Evolutionary conservation across 1,140 invertebrate genomes (phyloP), one percentile per base, ranked within the genome.

Genomic region (Bombus balteatus): DNA sequence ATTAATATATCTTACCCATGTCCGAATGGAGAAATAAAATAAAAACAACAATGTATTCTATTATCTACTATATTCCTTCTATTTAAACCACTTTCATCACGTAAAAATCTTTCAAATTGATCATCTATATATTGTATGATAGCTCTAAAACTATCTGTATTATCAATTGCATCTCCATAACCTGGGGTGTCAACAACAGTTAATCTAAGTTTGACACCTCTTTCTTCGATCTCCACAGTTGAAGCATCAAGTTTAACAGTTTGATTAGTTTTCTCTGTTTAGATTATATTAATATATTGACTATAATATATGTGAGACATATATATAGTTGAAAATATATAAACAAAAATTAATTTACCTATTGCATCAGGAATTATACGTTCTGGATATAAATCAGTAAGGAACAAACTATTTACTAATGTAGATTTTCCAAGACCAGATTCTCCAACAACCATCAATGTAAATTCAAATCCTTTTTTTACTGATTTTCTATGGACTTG

Each of bases 121-220:
- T 99, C 98, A 94, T 99, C 98, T 88, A 99, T 99, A 92, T 99
- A 99, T 93, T 98, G 97, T 83, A 99, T 97, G 83, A 99, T 98
- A 72, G 98, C 97, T 91, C 97, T 96, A 94, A 98, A 98, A 93
- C 98, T 98, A 94, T 99, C 98, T 39, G 97, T 98, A 94, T 99
- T 99, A 94, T 99, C 97, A 90, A 99, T 99, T n/a, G 98, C 98
- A 96, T 99, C 99, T 32, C 99, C 99, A 95, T 99, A 99, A 25
- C 99, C 99, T 57, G 99, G 99, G 6, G 99, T 99, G 94, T 99
- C 99, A 2, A 99, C 98, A 59, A 99, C 98, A 1, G 98, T 98
- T 41, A 98, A 94, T 77, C 98, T 96, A 83, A 99, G 95, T 94
- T 99, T 98, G 6, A 99, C 98, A 59, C 98, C 98, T 79, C 98